Percentiles rank a stretch among this genome's conserved stretches.
phyloP scores from a whole-genome alignment of 2,888 invertebrate species.

The Imbricaverruca yamaguchii region DNA sequence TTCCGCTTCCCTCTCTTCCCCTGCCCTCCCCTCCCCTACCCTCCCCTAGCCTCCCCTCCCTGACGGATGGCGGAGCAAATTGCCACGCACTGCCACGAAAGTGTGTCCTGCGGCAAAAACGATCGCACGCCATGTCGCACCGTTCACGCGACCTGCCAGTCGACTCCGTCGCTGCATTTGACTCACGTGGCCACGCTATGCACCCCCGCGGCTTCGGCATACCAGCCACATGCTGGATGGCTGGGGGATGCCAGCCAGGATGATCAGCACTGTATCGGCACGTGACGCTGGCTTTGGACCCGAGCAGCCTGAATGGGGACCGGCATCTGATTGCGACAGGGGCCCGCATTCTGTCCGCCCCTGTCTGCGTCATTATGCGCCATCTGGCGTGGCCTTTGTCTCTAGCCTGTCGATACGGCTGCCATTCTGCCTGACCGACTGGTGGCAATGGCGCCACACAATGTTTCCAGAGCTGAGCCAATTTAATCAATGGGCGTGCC shows the following conservation, averaged over 20 bases:
- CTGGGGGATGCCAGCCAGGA: too few species aligned
- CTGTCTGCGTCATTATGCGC: background rate
- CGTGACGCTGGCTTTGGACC: background rate
- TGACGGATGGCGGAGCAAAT: too few species aligned
- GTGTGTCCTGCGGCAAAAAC: slow-evolving; percentile 6
- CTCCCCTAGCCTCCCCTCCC: too few species aligned
- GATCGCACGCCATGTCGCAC: background rate
- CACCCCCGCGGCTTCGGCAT: background rate
- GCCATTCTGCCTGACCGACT: too few species aligned
- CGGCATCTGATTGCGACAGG: background rate
- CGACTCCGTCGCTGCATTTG: background rate
- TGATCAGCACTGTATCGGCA: too few species aligned
- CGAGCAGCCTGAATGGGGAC: background rate
- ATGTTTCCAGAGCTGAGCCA: too few species aligned
- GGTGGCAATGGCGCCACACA: too few species aligned
- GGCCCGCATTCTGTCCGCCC: background rate
- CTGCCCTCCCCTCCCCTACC: too few species aligned
- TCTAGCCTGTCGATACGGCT: background rate
- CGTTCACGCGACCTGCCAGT: background rate
- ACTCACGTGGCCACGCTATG: background rate
- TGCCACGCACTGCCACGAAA: background rate
- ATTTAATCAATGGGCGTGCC: too few species aligned
- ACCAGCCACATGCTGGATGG: too few species aligned
- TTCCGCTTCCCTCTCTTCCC: too few species aligned
- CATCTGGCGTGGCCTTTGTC: background rate